Evolutionary conservation across 2,888 invertebrate species (phyloP), one percentile per base, ranked within the genome.

Genomic region (Epistrophella euchroma): DNA sequence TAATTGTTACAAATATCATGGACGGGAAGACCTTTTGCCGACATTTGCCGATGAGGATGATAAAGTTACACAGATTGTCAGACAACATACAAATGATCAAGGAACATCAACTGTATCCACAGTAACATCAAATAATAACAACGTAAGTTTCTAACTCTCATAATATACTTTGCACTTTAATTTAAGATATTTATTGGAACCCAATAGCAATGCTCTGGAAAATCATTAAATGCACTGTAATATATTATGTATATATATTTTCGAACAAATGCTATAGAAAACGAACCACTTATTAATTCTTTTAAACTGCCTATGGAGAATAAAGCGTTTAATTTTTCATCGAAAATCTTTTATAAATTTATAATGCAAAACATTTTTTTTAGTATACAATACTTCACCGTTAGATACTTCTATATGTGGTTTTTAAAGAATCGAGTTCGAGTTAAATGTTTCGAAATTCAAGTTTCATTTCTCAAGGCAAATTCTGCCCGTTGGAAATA

Each of bases 1-100:
- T 91, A 98, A 98, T 93, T 99, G 99, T 93, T 99, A 99, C 94
- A 98, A 98, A 94, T 98, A 97, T 94, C 98, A 99, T 93, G 98
- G 98, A 0, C 95, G 98, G 89, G 98, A 98, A 93, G 98, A 99
- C 92, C 94, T 99, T 88, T 93, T 99, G 90, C 98, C 98, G 17
- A 97, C 98, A 50, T 98, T 98, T 93, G 96, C 95, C 71, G 98
- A 98, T 91, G 97, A 98, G 79, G 97, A 97, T 82, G 97, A 97
- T 88, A 96, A 97, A 89, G 94, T 95, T 19, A 95, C 94, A 90
- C 93, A 94, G 90, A 89, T 94, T 90, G 93, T 95, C 89, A 90
- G 90, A 47, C 91, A 91, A 74, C 62, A 81, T 81, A 88, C 89
- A 77, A 90, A 89, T 88, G 91, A 83, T 71, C 68, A 80, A 72